These are phyloP conservation scores for Clarias pachynema DNA, from an alignment of 2,797 vertebrate species.

Conservation along the genomic window DNA sequence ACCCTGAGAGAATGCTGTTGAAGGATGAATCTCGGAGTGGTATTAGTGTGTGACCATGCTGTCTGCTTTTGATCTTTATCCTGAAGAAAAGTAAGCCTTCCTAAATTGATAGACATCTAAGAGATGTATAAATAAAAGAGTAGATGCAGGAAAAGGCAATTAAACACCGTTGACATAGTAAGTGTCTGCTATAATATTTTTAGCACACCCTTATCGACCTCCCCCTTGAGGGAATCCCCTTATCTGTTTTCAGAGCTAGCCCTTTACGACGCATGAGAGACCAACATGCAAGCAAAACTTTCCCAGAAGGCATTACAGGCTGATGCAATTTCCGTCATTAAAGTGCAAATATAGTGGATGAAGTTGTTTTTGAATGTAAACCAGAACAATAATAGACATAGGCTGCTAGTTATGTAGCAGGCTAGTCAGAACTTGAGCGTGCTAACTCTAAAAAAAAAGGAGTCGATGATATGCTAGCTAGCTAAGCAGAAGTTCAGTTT, in stretches of 20 bases:
- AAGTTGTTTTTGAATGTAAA: background rate
- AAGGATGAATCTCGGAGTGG: conserved; percentile 56
- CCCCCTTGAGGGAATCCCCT: background rate
- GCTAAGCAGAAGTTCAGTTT: background rate
- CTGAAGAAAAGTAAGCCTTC: background rate
- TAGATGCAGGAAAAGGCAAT: background rate
- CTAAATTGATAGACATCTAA: background rate
- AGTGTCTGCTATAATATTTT: background rate
- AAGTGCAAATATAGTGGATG: background rate
- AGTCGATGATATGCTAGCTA: background rate
- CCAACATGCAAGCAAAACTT: background rate
- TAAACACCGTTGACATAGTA: background rate
- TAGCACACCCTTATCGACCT: background rate
- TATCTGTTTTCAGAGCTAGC: background rate
- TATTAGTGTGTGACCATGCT: conserved; percentile 9
- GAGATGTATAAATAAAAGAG: background rate
- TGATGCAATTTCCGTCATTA: background rate
- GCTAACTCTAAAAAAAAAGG: conserved; percentile 16
- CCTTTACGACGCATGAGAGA: background rate
- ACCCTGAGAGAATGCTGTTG: conserved; percentile 51
- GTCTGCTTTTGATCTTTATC: background rate
- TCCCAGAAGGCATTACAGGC: background rate
- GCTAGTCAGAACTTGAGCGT: conserved; percentile 52
- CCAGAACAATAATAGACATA: background rate
- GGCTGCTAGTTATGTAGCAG: background rate